These are phyloP conservation scores for Dusona sp. DNA, from an alignment of 2,888 invertebrate species.

Conservation along the genomic window DNA sequence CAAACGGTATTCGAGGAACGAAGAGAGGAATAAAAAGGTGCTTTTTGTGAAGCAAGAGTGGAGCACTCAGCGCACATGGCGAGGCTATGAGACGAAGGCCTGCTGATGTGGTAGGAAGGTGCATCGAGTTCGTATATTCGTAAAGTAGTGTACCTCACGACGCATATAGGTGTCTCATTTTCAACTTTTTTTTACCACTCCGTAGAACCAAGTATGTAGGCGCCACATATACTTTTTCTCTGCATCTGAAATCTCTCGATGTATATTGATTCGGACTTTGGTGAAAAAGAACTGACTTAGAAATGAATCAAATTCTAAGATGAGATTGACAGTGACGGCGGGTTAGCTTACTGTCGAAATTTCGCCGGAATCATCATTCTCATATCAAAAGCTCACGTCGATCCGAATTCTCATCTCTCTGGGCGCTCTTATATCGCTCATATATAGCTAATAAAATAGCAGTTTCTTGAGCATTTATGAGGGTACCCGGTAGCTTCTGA, in stretches of 20 bases:
- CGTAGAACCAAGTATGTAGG: not conserved
- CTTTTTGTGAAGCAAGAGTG: constrained; percentile 56
- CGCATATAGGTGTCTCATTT: constrained; percentile 5
- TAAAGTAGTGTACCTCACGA: not conserved
- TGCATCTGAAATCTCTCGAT: not conserved
- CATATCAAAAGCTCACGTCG: constrained; percentile 9
- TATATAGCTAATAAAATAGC: constrained; percentile 69
- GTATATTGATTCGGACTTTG: not conserved
- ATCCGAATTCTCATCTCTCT: constrained; percentile 50
- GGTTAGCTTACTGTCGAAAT: constrained; percentile 27
- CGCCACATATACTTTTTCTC: not conserved
- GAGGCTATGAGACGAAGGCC: constrained; percentile 40
- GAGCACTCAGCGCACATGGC: constrained; percentile 39
- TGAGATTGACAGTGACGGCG: constrained; percentile 9
- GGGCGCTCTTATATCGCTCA: constrained; percentile 68
- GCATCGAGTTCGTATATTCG: constrained; percentile 31
- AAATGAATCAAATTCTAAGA: not conserved
- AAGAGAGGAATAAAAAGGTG: constrained; percentile 50
- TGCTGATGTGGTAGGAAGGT: constrained; percentile 12
- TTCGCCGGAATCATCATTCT: constrained; percentile 7
- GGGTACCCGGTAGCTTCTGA: constrained; percentile 69
- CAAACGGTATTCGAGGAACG: constrained; percentile 64
- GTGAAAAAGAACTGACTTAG: not conserved
- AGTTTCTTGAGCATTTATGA: constrained; percentile 71
- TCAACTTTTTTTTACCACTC: not conserved